Evolutionary conservation across 2,113 vertebrate genomes (phyloP).

Genomic region (Propithecus coquereli): DNA sequence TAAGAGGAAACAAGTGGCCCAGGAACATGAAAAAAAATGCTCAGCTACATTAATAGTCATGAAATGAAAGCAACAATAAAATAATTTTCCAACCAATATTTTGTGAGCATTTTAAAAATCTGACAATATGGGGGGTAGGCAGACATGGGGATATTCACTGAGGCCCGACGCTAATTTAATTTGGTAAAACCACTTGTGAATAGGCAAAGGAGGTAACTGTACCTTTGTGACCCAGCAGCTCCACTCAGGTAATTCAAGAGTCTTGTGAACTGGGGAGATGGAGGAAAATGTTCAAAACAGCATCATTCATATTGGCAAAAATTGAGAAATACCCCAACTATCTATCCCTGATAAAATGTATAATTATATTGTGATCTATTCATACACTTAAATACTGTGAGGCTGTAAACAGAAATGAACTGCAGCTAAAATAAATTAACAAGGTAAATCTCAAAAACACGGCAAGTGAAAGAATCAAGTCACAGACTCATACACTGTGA

Average conservation of each 20-base stretch:
- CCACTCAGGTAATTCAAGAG: background rate
- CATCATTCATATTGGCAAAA: background rate
- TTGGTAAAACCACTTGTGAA: background rate
- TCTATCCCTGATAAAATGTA: background rate
- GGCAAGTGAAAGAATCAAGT: background rate
- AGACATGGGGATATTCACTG: background rate
- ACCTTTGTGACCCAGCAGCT: background rate
- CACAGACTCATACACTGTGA: background rate
- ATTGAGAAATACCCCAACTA: background rate
- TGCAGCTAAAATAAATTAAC: background rate
- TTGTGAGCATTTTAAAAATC: background rate
- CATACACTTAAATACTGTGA: background rate
- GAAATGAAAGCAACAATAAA: background rate
- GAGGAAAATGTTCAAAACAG: background rate
- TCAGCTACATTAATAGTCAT: background rate
- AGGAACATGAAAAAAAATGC: background rate
- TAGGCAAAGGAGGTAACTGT: background rate
- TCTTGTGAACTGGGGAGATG: background rate
- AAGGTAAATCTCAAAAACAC: background rate
- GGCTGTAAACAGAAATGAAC: background rate
- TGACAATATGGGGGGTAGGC: background rate
- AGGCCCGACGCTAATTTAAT: background rate
- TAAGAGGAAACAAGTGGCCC: background rate
- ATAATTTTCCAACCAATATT: background rate
- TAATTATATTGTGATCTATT: background rate